These are phyloP conservation scores for Gallinago jamesoni DNA, from an alignment of 2,113 vertebrate species.

Conservation along the genomic window DNA sequence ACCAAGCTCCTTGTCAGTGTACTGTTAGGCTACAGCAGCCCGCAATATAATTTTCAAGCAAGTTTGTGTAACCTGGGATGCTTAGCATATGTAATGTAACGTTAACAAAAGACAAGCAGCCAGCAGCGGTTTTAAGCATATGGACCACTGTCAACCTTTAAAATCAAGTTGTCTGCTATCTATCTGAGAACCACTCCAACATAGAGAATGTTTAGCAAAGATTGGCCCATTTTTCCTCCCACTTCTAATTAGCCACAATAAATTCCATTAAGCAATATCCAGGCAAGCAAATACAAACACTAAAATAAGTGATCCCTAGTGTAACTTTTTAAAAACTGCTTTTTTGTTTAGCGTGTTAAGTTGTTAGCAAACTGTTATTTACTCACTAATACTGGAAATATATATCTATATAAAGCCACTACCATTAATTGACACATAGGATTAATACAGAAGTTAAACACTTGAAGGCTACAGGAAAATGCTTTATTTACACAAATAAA, in stretches of 20 bases:
- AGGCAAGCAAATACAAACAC: not conserved
- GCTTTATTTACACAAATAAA: not conserved
- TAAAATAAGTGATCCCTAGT: not conserved
- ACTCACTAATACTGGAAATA: not conserved
- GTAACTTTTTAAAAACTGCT: not conserved
- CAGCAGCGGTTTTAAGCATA: not conserved
- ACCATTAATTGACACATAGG: not conserved
- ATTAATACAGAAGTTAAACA: not conserved
- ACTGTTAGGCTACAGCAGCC: not conserved
- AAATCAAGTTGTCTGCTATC: not conserved
- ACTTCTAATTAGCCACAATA: not conserved
- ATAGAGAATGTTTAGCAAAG: not conserved
- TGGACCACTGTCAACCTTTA: not conserved
- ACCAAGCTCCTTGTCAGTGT: not conserved
- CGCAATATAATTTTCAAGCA: not conserved
- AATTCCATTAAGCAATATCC: not conserved
- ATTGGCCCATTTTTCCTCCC: not conserved
- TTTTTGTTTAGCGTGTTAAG: not conserved
- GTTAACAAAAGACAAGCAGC: not conserved
- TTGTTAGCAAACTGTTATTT: not conserved
- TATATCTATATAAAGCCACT: not conserved
- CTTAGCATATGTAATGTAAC: accelerated
- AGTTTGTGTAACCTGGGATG: not conserved
- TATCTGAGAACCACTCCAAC: not conserved
- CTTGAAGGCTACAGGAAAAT: not conserved